A percentile compares a stretch with the other conserved stretches of the same genome.
Conservation (phyloP, 2,113 vertebrate species). For the Boleophthalmus pectinirostris region DNA sequence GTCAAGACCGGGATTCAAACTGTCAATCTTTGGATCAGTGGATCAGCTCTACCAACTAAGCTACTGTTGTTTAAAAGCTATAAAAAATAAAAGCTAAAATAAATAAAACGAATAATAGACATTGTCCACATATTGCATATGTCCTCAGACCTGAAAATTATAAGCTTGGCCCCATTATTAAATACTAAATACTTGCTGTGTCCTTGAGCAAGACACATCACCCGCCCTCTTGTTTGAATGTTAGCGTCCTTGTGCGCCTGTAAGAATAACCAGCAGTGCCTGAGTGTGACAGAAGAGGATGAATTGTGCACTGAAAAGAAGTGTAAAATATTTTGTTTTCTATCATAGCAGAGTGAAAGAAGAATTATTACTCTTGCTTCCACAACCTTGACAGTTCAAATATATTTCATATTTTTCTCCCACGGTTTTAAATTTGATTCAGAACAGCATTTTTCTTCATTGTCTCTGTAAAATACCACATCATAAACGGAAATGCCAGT, state of each 20-base stretch:
- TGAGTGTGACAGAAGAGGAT: not conserved
- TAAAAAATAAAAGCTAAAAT: too few species aligned
- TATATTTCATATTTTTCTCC: not conserved
- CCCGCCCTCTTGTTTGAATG: not conserved
- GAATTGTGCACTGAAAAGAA: not conserved
- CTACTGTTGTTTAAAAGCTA: too few species aligned
- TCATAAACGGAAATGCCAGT: slow-evolving; percentile 61
- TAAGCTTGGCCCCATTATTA: not conserved
- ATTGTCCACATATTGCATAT: too few species aligned
- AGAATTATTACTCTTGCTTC: not conserved
- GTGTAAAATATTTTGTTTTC: not conserved
- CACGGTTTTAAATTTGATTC: not conserved
- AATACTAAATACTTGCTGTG: not conserved
- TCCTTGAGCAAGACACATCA: not conserved
- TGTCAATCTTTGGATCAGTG: too few species aligned
- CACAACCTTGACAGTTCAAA: not conserved
- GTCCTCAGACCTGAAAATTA: too few species aligned
- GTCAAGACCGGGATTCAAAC: too few species aligned
- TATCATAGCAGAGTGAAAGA: not conserved
- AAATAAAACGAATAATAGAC: too few species aligned
- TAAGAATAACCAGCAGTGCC: not conserved
- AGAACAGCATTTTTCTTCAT: slow-evolving; percentile 7
- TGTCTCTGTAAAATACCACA: slow-evolving; percentile 58
- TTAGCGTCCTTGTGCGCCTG: not conserved
- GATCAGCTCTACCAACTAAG: too few species aligned